Evolutionary conservation across 2,888 invertebrate genomes (phyloP), one percentile per base, ranked within the genome.

Genomic region (Plusia festucae): DNA sequence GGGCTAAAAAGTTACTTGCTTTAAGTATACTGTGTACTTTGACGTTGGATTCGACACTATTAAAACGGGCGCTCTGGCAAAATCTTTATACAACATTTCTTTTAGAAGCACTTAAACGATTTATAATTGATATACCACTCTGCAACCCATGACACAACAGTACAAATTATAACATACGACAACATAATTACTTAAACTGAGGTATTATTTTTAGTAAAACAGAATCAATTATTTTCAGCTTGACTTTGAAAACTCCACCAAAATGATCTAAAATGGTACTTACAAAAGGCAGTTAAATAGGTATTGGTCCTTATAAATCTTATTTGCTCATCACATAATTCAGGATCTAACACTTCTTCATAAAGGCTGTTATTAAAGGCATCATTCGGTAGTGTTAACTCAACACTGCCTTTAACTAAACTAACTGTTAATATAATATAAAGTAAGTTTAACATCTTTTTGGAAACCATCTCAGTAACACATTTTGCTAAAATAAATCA

Each of bases 291-390:
- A 2, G 76, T 58, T 4, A 90, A 65, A 0, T 68, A 2, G 4
- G 70, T 24, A 65, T 83, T 80, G 5, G 32, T 65, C 13, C 74
- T 53, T 58, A 91, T 81, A 53, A 83, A 81, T 4, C 30, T 16
- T 15, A 91, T 73, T 81, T 93, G 91, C 46, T 78, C 70, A 16
- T 70, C 57, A 81, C 93, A 93, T 69, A 85, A 64, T 62, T 88
- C 84, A n/a, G 81, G 40, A 72, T 93, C 83, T 55, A 93, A 77
- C 8, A 88, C 90, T 27, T 84, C 78, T 66, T 88, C 80, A 53
- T 90, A 90, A 13, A 91, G 78, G 51, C 84, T 82, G 15, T 70
- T 61, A 74, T 92, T 87, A 49, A 91, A 84, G 0, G 84, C 85
- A 20, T 77, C 73, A 65, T 78, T 70, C 7, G 65, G 61, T 46